phyloP scores from a whole-genome alignment of 2,888 invertebrate genomes.

The Nasonia oneida region DNA sequence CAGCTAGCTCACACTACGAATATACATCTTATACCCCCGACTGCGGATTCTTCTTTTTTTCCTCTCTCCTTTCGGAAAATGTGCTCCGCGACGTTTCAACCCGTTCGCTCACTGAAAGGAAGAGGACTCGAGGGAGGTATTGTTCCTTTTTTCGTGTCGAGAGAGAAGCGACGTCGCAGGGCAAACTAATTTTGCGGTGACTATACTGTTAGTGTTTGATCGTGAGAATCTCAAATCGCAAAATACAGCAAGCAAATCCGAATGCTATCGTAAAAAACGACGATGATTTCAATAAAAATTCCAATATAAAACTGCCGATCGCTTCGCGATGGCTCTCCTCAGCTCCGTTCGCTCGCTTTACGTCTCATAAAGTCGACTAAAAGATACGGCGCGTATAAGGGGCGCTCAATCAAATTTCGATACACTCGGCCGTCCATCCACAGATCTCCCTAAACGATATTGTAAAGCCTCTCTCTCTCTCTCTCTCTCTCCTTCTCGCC shows the following conservation, averaged over 20 bases:
- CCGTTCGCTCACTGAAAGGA: background rate
- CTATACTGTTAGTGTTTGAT: background rate
- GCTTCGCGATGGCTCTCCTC: background rate
- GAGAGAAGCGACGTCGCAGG: background rate
- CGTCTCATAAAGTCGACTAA: background rate
- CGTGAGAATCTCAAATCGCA: background rate
- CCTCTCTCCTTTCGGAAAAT: background rate
- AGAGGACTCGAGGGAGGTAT: background rate
- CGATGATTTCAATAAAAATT: slow-evolving; percentile 3
- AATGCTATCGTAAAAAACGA: background rate
- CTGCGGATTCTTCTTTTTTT: background rate
- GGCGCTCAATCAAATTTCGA: background rate
- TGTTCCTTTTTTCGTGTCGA: background rate
- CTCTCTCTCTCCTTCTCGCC: background rate
- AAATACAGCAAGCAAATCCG: too few species aligned
- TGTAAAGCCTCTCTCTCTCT: background rate
- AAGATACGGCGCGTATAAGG: background rate
- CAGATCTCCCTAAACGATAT: background rate
- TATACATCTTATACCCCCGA: background rate
- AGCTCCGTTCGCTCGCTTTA: background rate
- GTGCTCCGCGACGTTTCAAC: background rate
- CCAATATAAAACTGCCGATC: background rate
- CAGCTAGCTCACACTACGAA: background rate
- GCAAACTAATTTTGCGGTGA: background rate
- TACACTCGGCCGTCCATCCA: background rate